These are phyloP conservation scores for Orchesella flavescens DNA, from an alignment of 2,888 invertebrate genomes.

Conservation along the genomic window DNA sequence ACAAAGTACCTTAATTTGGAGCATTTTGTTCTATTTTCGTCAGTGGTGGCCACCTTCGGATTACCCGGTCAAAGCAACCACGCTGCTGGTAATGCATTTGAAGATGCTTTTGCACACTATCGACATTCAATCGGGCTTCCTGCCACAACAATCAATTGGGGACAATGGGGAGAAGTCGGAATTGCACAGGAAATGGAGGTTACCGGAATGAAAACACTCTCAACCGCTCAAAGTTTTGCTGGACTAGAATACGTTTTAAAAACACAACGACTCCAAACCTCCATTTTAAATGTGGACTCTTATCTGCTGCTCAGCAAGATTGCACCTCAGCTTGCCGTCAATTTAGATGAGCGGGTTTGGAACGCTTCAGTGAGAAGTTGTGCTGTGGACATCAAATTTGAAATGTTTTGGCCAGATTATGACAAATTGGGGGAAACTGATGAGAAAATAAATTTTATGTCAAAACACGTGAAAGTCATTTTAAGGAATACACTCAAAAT, in stretches of 20 bases:
- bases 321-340: background rate
- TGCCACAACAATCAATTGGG: conserved; percentile 35
- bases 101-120: conserved; percentile 43
- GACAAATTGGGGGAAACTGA: conserved; percentile 18
- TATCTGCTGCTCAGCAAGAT: background rate
- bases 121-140: conserved; percentile 1
- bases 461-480: conserved; percentile 41
- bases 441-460: background rate
- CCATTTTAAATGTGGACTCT: conserved; percentile 23
- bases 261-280: background rate
- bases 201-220: conserved; percentile 32
- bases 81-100: conserved; percentile 50
- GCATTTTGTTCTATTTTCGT: conserved; percentile 56
- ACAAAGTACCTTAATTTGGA: conserved; percentile 44
- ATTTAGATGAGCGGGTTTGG: conserved; percentile 43
- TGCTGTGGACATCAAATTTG: conserved; percentile 28
- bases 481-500: conserved; percentile 58
- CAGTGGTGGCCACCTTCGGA: conserved; percentile 36
- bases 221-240: conserved; percentile 30
- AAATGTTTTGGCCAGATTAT: conserved; percentile 48
- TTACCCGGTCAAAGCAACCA: conserved; percentile 35
- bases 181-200: conserved; percentile 42
- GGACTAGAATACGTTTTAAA: conserved; percentile 42
- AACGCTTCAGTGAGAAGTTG: background rate
- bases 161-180: conserved; percentile 17